Base-by-base conservation (phyloP, 1,140 invertebrate genomes). In the Araneus ventricosus region DNA sequence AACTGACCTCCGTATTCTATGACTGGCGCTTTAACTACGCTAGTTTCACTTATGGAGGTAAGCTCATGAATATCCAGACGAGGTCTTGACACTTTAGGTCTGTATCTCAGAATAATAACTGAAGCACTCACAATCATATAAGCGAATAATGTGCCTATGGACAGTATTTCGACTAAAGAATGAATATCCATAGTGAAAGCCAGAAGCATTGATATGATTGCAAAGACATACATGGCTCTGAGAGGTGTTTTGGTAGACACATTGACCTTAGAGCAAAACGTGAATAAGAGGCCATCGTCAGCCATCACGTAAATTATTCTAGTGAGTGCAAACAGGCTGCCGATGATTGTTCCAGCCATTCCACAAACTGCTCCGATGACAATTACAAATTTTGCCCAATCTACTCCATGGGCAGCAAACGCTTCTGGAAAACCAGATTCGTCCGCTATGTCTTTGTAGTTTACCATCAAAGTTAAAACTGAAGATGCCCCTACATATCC, bases 151-250 rank as follows among this genome's bases (percentile, higher is more conserved):
- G 98, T 99, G 1, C 98, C 98, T 94, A 99, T 99, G 0, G 98
- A 98, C 97, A 99, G 98, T 95, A 99, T 98, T 94, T 99, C 98
- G 0, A 99, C 98, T 24, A 99, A 96, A 94, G 98, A 98, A 94
- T 98, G 97, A 93, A 99, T 96, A 95, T 99, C 98, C 95, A 99
- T 98, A n/a, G 99, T 95, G 7, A 99, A 95, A 17, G 98, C 98
- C 92, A 99, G 97, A 0, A 98, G 82, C 3, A 97, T 97, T 63
- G 98, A 97, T 20, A 97, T 95, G 2, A 97, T 93, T 0, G 98
- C 98, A 80, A 98, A 98, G 37, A 98, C 96, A 3, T 97, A 96
- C 30, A 99, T 95, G 94, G 98, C 98, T 2, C 97, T 95, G 1
- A 99, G 95, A 0, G 98, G 98, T 10, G 98, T 97, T 96, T 96